Percentiles rank a stretch among this genome's conserved stretches.
These are phyloP conservation scores for Platyscelio sp. DNA, from an alignment of 2,888 invertebrate genomes.

Conservation along the genomic window DNA sequence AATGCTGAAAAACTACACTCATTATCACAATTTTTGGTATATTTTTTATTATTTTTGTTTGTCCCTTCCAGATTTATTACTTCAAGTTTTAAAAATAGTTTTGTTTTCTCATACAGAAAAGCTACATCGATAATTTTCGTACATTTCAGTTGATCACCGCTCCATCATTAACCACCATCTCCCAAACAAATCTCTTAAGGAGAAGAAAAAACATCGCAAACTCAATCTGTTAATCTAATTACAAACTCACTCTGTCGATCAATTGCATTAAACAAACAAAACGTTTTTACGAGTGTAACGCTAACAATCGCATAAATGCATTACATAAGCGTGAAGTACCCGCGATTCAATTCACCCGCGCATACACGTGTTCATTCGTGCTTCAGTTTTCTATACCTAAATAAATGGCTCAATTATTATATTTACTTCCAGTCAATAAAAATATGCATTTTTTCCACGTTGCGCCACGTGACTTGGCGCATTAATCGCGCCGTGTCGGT, in stretches of 20 bases:
- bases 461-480: slow-evolving; percentile 42
- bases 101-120: too few relatives aligned
- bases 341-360: slow-evolving; percentile 31
- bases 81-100: too few relatives aligned
- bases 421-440: slow-evolving; percentile 25
- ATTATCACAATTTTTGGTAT: too few relatives aligned
- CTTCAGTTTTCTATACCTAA: slow-evolving; percentile 49
- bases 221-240: too few relatives aligned
- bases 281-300: slow-evolving; percentile 31
- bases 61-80: too few relatives aligned
- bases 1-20: too few relatives aligned
- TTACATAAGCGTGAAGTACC: slow-evolving; percentile 39
- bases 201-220: too few relatives aligned
- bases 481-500: slow-evolving; percentile 48
- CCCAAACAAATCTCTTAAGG: too few relatives aligned
- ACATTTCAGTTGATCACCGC: too few relatives aligned
- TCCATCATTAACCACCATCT: too few relatives aligned
- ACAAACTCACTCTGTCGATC: slow-evolving; percentile 24
- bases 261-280: slow-evolving; percentile 46
- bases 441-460: neutral
- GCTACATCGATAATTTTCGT: too few relatives aligned
- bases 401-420: slow-evolving; percentile 54
- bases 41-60: too few relatives aligned
- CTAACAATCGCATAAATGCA: slow-evolving; percentile 23
- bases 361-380: slow-evolving; percentile 10